Conservation (phyloP, 2,888 invertebrate species). For the Lysandra bellargus region DNA sequence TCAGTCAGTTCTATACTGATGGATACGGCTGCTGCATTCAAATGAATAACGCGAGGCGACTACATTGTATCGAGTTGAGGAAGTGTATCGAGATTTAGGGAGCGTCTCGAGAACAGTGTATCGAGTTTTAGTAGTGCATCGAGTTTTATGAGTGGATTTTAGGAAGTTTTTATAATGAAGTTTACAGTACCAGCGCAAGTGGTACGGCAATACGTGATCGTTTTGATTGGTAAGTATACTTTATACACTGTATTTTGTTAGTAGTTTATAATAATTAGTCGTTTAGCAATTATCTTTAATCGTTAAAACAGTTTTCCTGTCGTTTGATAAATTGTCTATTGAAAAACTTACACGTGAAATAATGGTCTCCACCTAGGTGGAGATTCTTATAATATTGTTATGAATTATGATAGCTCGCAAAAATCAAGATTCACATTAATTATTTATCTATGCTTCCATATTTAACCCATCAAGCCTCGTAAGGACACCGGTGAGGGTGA, state of each 20-base stretch:
- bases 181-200: constrained; percentile 40
- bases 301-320: neutral
- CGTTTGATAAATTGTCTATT: neutral
- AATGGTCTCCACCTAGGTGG: no score
- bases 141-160: neutral
- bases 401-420: no score
- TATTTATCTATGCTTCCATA: no score
- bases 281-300: neutral
- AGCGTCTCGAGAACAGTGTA: neutral
- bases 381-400: no score
- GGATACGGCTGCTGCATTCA: neutral
- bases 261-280: neutral
- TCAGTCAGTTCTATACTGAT: neutral
- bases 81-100: neutral
- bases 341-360: neutral
- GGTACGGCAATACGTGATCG: constrained; percentile 49
- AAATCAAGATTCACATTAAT: no score
- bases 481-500: no score
- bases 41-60: neutral
- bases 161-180: constrained; percentile 38
- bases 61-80: neutral
- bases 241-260: neutral
- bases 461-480: no score
- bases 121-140: neutral
- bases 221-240: constrained; percentile 46